These are phyloP conservation scores for Pogonomyrmex californicus DNA, from an alignment of 1,140 invertebrate genomes.

Conservation along the genomic window DNA sequence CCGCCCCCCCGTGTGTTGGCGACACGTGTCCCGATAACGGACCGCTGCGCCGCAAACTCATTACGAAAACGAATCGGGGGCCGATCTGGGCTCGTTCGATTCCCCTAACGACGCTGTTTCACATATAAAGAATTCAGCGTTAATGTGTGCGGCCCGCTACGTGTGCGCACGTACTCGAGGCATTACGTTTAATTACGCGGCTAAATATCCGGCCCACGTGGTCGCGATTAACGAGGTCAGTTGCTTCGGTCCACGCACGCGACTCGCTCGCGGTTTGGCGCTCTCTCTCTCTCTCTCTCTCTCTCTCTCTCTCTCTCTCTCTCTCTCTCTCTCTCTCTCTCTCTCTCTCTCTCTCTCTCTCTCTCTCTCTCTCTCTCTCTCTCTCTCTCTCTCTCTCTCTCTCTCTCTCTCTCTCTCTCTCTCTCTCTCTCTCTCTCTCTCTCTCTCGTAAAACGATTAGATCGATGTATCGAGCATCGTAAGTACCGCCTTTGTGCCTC, in stretches of 20 bases:
- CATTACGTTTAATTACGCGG: slow-evolving; percentile 46
- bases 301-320: too few relatives aligned
- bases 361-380: too few relatives aligned
- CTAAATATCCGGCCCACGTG: slow-evolving; percentile 8
- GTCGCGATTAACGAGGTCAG: slow-evolving; percentile 50
- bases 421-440: too few relatives aligned
- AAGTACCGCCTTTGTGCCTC: too few relatives aligned
- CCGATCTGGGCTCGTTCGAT: slow-evolving; percentile 74
- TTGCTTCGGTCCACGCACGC: slow-evolving; percentile 11
- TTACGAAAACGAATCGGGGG: slow-evolving; percentile 72
- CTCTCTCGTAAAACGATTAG: too few relatives aligned
- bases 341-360: too few relatives aligned
- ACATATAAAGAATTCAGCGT: slow-evolving; percentile 72
- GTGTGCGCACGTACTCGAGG: not conserved
- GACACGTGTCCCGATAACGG: slow-evolving; percentile 65
- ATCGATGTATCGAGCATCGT: too few relatives aligned
- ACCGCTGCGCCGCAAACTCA: slow-evolving; percentile 72
- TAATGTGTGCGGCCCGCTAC: slow-evolving; percentile 49
- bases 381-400: too few relatives aligned
- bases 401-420: too few relatives aligned
- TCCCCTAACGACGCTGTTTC: slow-evolving; percentile 71
- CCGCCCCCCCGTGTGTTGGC: slow-evolving; percentile 63
- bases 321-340: too few relatives aligned
- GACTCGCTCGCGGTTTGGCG: slow-evolving; percentile 13
- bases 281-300: too few relatives aligned